Evolutionary conservation across 1,140 invertebrate species (phyloP).

Genomic region (Cherax destructor): DNA sequence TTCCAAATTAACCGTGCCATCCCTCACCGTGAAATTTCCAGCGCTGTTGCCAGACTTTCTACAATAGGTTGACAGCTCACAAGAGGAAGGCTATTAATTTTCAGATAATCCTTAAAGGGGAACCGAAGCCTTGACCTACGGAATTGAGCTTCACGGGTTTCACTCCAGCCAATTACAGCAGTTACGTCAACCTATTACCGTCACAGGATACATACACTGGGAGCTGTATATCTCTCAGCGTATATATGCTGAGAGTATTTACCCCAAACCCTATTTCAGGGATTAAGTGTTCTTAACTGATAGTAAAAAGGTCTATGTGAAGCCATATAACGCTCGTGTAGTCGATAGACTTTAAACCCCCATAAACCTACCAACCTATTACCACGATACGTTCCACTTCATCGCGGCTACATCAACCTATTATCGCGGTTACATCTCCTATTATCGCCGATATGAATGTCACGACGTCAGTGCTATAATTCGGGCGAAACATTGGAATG

Average conservation of each 20-base stretch:
- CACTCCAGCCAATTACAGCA: too few species aligned
- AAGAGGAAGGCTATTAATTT: constrained; percentile 2
- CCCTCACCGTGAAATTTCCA: not conserved
- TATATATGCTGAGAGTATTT: too few species aligned
- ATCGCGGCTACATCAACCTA: not conserved
- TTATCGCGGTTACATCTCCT: not conserved
- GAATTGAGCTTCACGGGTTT: not conserved
- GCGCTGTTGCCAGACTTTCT: not conserved
- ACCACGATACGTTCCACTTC: not conserved
- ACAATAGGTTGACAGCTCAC: constrained; percentile 36
- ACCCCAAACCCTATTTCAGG: too few species aligned
- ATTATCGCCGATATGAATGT: not conserved
- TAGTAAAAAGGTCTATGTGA: too few species aligned
- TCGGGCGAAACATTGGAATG: not conserved
- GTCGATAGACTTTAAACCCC: too few species aligned
- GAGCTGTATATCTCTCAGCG: too few species aligned
- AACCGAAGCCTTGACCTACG: not conserved
- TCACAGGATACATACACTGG: too few species aligned
- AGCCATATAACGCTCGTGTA: too few species aligned
- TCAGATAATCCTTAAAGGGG: constrained; percentile 1
- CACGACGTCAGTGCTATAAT: not conserved
- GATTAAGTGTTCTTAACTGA: too few species aligned
- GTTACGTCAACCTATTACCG: too few species aligned
- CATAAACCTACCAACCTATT: too few species aligned
- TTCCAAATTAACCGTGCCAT: not conserved